Base-by-base conservation (phyloP, 2,888 invertebrate genomes). In the Tineola bisselliella region DNA sequence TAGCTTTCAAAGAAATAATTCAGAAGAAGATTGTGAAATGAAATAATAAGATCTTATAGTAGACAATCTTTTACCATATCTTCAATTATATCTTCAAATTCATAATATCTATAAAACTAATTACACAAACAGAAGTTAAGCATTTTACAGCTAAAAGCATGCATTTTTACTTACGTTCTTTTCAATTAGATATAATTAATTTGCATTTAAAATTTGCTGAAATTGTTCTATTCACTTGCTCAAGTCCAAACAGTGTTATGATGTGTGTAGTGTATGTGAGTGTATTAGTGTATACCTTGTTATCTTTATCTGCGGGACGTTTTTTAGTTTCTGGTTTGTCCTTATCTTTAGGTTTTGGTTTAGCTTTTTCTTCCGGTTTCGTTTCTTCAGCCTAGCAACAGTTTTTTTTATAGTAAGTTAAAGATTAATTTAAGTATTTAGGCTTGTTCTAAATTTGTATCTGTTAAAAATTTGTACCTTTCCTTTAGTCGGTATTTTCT, bases 351-450 rank as follows among this genome's bases (percentile, higher is more conserved):
- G 78, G 69, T 70, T 80, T 88, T 66, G 76, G 66, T 66, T 87
- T 88, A 65, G 80, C 73, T 71, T 87, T 83, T 33, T 86, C 88
- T 63, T 88, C 88, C 43, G 84, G 75, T 65, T 78, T 80, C 71
- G 75, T 73, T 61, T 84, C 84, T 63, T 86, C 84, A 64, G 81
- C 87, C 87, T 86, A 79, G 67, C 64, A 63, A 66, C 30, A 62
- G 66, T 60, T 44, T 44, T 61, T 33, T 38, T 17, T 58, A 57
- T 63, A 6, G n/a, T 58, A 33, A 33, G 33, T 31, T 33, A 58
- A 4, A 25, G 25, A 6, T 25, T n/a, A n/a, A n/a, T n/a, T n/a
- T n/a, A n/a, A n/a, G 25, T 25, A 25, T 6, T 6, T 25, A 25
- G 6, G 25, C 6, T 25, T 25, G 2, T 25, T 25, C 58, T 58